A percentile compares a stretch with the other conserved stretches of the same genome.
Evolutionary conservation across 2,797 vertebrate genomes (phyloP).

Genomic region (Gymnoscopelus braueri): DNA sequence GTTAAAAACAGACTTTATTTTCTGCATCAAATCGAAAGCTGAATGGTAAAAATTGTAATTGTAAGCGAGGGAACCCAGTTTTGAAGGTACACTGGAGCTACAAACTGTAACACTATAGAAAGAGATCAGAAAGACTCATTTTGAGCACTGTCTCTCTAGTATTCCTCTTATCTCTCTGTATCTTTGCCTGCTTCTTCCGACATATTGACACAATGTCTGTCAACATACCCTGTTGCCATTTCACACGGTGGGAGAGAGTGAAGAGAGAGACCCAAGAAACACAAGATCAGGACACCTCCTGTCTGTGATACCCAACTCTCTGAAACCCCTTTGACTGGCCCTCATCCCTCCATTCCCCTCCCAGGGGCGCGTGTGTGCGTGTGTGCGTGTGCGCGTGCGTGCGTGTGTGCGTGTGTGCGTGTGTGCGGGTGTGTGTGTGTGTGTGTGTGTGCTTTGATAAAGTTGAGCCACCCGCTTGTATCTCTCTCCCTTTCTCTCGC

Average conservation of each 20-base stretch:
- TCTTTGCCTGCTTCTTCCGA: background rate
- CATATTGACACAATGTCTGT: constrained; percentile 17
- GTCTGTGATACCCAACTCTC: constrained; percentile 35
- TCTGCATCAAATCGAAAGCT: too few species aligned
- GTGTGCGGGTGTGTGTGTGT: constrained; percentile 7
- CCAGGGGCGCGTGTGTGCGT: background rate
- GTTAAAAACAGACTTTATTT: too few species aligned
- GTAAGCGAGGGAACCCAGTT: too few species aligned
- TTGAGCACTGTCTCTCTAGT: background rate
- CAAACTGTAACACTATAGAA: too few species aligned
- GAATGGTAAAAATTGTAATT: too few species aligned
- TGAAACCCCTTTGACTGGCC: background rate
- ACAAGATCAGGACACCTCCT: constrained; percentile 43
- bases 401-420: constrained; percentile 6
- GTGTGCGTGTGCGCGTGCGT: constrained; percentile 1
- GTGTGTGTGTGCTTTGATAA: constrained; percentile 40
- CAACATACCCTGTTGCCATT: constrained; percentile 47
- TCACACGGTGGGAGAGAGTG: constrained; percentile 18
- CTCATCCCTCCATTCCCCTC: too few species aligned
- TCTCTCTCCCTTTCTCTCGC: constrained; percentile 7
- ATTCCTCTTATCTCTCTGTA: background rate
- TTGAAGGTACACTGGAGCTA: too few species aligned
- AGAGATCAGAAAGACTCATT: background rate
- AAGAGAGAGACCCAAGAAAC: constrained; percentile 29
- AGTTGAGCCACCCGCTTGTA: constrained; percentile 42